phyloP scores from a whole-genome alignment of 2,888 invertebrate species.

The Keiferia lycopersicella region DNA sequence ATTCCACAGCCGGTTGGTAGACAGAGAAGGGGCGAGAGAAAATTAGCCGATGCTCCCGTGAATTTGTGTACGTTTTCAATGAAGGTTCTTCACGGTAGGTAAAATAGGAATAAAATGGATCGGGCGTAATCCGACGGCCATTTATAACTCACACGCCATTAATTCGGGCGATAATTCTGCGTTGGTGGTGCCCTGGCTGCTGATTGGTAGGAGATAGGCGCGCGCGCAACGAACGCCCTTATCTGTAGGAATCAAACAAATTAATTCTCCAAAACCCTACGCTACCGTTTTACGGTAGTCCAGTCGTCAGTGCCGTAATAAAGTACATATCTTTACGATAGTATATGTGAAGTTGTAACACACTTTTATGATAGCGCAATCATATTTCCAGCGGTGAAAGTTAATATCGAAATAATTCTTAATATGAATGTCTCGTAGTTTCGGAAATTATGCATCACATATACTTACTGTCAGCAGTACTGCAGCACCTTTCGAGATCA shows the following conservation, averaged over 20 bases:
- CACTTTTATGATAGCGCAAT: neutral
- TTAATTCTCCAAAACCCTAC: conserved; percentile 29
- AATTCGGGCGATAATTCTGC: conserved; percentile 79
- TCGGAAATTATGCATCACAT: too few species aligned
- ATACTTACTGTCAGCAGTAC: too few species aligned
- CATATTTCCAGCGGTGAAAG: too few species aligned
- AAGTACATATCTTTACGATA: conserved; percentile 3
- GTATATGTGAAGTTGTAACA: neutral
- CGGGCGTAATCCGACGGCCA: conserved; percentile 76
- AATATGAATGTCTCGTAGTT: too few species aligned
- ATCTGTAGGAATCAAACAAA: conserved; percentile 30
- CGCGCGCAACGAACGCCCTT: conserved; percentile 46
- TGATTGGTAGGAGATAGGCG: conserved; percentile 68
- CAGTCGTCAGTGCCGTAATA: neutral
- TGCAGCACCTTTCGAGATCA: too few species aligned
- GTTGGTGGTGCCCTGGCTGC: conserved; percentile 50
- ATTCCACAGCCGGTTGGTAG: conserved; percentile 41
- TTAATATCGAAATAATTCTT: too few species aligned
- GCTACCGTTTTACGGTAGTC: conserved; percentile 10
- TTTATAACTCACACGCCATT: conserved; percentile 81
- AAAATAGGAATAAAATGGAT: conserved; percentile 80
- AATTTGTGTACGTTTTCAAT: conserved; percentile 81
- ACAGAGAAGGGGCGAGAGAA: conserved; percentile 60
- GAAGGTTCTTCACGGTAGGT: conserved; percentile 79
- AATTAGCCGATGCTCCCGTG: conserved; percentile 77